phyloP scores from a whole-genome alignment of 92 coral and sea anemone species.

The Nematostella vectensis region DNA sequence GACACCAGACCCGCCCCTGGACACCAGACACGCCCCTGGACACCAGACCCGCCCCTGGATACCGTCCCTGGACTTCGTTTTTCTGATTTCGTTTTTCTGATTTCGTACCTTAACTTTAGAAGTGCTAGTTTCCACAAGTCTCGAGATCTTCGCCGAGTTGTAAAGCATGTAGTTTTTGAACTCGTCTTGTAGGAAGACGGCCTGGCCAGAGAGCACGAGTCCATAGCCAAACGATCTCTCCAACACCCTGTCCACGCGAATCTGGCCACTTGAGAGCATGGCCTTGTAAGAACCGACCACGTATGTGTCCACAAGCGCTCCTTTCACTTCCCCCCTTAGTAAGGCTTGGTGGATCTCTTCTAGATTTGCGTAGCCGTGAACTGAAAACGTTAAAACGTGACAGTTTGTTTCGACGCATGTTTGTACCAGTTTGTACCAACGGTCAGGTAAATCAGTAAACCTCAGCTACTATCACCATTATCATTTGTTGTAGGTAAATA shows the following conservation, averaged over 20 bases:
- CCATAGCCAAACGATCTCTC: constrained; percentile 32
- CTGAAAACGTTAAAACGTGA: constrained; percentile 10
- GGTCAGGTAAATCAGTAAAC: too few species aligned
- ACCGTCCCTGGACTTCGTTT: too few species aligned
- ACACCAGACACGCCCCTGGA: too few species aligned
- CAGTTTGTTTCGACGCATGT: too few species aligned
- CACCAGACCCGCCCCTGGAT: too few species aligned
- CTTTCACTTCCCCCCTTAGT: constrained; percentile 13
- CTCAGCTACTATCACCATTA: neutral
- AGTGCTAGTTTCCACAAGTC: constrained; percentile 8
- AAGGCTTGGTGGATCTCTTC: constrained; percentile 19
- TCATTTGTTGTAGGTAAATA: neutral
- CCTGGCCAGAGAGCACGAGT: constrained; percentile 17
- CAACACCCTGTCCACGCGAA: constrained; percentile 7
- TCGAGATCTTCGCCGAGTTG: constrained; percentile 12
- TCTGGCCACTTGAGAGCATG: neutral
- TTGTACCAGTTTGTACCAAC: too few species aligned
- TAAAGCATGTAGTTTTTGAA: constrained; percentile 9
- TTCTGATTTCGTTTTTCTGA: too few species aligned
- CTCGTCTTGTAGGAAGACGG: constrained; percentile 5
- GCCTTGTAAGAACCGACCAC: constrained; percentile 15
- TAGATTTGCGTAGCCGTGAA: constrained; percentile 8
- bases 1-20: too few species aligned
- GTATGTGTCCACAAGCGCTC: constrained; percentile 28
- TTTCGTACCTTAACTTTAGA: neutral